phyloP scores from a whole-genome alignment of 2,797 vertebrate genomes.

The Rhodeus uyekii region DNA sequence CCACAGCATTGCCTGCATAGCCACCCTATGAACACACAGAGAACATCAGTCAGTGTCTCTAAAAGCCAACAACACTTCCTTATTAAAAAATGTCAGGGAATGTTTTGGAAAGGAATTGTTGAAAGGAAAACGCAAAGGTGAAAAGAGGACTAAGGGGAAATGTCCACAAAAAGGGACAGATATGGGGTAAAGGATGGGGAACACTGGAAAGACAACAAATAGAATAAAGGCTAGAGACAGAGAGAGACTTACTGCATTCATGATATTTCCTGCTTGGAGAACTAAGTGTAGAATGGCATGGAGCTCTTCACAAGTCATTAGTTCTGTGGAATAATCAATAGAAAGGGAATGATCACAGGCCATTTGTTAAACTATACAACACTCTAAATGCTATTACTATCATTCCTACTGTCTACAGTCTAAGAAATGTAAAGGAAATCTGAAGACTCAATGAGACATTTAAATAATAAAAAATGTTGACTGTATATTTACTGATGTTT shows the following conservation, averaged over 20 bases:
- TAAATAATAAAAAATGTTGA: background rate
- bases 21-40: conserved; percentile 82
- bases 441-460: background rate
- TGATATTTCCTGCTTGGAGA: conserved; percentile 97
- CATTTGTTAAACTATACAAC: background rate
- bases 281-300: conserved; percentile 95
- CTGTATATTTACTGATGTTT: background rate
- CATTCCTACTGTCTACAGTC: background rate
- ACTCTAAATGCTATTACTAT: background rate
- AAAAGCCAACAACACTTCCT: conserved; percentile 34
- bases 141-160: background rate
- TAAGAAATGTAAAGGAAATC: background rate
- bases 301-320: conserved; percentile 93
- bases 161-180: background rate
- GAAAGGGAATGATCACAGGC: conserved; percentile 46
- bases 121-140: background rate
- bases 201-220: background rate
- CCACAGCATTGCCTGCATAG: conserved; percentile 95
- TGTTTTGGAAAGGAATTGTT: conserved; percentile 9
- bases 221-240: background rate
- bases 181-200: background rate
- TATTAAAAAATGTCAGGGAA: conserved; percentile 32
- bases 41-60: conserved; percentile 24
- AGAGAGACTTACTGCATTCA: conserved; percentile 88
- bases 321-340: conserved; percentile 75